Conservation (phyloP, 2,797 vertebrate species). For the Acestrorhynchus altus region DNA sequence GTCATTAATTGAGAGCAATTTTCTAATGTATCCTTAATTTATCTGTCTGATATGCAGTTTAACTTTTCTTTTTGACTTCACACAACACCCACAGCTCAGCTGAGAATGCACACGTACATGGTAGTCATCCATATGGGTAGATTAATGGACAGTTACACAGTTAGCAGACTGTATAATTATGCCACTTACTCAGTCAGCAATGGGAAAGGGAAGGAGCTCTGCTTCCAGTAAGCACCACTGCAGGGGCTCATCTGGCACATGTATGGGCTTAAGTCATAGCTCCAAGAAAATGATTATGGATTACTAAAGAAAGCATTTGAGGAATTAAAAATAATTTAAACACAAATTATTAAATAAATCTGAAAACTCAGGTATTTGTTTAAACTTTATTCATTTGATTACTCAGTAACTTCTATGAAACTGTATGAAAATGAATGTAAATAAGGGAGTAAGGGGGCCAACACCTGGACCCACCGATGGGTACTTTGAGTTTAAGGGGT, state of each 20-base stretch:
- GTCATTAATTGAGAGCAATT: neutral
- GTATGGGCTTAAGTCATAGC: constrained; percentile 49
- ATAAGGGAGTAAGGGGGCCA: neutral
- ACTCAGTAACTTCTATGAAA: neutral
- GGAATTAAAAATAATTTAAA: constrained; percentile 16
- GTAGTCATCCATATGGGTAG: constrained; percentile 60
- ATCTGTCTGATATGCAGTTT: neutral
- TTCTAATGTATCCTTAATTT: neutral
- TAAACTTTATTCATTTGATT: too few relatives aligned
- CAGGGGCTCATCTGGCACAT: constrained; percentile 47
- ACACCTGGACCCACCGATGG: neutral
- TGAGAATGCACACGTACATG: neutral
- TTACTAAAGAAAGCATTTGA: constrained; percentile 36
- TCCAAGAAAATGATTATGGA: constrained; percentile 48
- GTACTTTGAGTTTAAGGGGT: neutral
- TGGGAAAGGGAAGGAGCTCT: constrained; percentile 68
- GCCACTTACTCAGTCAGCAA: constrained; percentile 75
- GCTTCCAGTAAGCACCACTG: constrained; percentile 59
- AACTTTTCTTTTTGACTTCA: constrained; percentile 43
- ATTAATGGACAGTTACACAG: constrained; percentile 74
- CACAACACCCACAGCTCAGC: neutral
- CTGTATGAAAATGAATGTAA: neutral
- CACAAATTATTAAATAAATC: neutral
- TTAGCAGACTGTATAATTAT: constrained; percentile 80
- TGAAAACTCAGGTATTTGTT: neutral